Evolutionary conservation across 2,888 invertebrate genomes (phyloP).

Genomic region (Tupiocoris notatus): DNA sequence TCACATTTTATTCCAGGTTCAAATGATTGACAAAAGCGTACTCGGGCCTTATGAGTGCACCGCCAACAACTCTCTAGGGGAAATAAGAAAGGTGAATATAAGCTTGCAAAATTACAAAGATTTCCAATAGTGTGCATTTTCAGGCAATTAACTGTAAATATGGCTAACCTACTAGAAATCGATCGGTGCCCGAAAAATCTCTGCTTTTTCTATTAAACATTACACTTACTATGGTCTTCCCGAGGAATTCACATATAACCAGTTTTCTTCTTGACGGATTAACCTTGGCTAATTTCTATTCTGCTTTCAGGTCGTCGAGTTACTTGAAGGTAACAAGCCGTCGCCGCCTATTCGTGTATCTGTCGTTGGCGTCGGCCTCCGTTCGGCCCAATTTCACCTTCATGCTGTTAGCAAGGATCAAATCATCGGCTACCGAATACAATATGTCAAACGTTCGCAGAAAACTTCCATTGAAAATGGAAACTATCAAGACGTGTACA

Average conservation of each 20-base stretch:
- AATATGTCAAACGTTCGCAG: conserved; percentile 45
- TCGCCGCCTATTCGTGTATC: conserved; percentile 54
- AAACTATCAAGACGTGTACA: conserved; percentile 48
- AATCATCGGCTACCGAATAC: conserved; percentile 49
- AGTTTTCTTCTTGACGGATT: too few species aligned
- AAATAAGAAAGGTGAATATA: conserved; percentile 52
- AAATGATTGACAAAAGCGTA: conserved; percentile 53
- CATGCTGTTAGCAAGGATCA: conserved; percentile 39
- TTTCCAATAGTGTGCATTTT: too few species aligned
- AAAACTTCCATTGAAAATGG: conserved; percentile 40
- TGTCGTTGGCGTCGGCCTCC: conserved; percentile 42
- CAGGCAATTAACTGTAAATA: too few species aligned
- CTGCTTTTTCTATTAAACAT: too few species aligned
- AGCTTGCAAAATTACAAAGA: too few species aligned
- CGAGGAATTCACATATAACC: too few species aligned
- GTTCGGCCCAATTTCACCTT: conserved; percentile 46
- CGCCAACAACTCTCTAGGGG: conserved; percentile 47
- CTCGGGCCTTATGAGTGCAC: conserved; percentile 52
- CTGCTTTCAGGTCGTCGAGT: conserved; percentile 52
- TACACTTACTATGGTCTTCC: too few species aligned
- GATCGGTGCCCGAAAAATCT: too few species aligned
- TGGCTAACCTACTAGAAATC: too few species aligned
- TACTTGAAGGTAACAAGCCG: conserved; percentile 60
- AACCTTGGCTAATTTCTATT: not conserved
- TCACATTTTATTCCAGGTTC: conserved; percentile 51